Evolutionary conservation across 2,113 vertebrate genomes (phyloP).

Genomic region (Tragelaphus scriptus): DNA sequence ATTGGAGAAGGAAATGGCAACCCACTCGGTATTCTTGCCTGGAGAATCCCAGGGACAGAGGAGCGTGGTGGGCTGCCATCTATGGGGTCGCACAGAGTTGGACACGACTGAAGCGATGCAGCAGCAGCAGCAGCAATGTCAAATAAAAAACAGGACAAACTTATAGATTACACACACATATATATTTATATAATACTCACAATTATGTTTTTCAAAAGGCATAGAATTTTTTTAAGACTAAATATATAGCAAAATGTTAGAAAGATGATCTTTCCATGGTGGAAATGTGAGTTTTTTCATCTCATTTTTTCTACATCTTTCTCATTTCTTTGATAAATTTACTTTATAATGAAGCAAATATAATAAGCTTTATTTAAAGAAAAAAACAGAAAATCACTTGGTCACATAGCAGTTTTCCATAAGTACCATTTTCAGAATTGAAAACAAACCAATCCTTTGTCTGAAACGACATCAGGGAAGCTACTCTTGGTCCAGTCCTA

Average conservation of each 20-base stretch:
- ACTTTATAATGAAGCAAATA: neutral
- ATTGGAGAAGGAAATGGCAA: too few relatives aligned
- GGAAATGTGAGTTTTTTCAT: neutral
- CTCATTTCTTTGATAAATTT: neutral
- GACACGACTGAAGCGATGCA: too few relatives aligned
- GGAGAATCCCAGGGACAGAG: too few relatives aligned
- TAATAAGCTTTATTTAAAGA: neutral
- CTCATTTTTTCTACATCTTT: neutral
- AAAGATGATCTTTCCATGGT: neutral
- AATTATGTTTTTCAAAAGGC: neutral
- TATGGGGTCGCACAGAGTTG: too few relatives aligned
- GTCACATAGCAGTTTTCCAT: neutral
- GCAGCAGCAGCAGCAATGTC: too few relatives aligned
- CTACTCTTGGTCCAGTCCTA: neutral
- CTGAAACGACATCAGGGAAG: neutral
- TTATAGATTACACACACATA: neutral
- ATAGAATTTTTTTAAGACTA: neutral
- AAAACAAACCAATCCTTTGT: neutral
- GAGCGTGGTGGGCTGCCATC: too few relatives aligned
- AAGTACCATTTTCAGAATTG: neutral
- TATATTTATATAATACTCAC: neutral
- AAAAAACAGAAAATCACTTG: neutral
- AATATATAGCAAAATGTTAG: neutral
- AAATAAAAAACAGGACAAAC: neutral
- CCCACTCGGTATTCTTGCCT: too few relatives aligned